Percentiles rank a stretch among this genome's conserved stretches.
Evolutionary conservation across 2,888 invertebrate genomes (phyloP).

Genomic region (Lasiommata megera): DNA sequence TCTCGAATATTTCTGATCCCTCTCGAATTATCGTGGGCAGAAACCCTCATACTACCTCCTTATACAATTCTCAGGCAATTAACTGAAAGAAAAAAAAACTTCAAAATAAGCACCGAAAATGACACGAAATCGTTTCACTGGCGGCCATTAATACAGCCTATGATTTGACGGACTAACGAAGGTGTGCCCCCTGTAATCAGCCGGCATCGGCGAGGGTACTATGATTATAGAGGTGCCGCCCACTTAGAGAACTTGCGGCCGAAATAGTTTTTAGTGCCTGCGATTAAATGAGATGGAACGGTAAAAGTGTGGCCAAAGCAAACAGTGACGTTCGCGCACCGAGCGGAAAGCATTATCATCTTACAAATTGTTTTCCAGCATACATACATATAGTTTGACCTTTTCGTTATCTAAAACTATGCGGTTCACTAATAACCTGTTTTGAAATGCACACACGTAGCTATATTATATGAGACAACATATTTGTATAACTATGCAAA

Average conservation of each 20-base stretch:
- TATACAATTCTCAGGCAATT: slow-evolving; percentile 59
- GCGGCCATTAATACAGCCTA: slow-evolving; percentile 62
- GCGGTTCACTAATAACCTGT: too few species aligned
- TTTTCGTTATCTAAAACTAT: too few species aligned
- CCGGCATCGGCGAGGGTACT: slow-evolving; percentile 51
- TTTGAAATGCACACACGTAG: too few species aligned
- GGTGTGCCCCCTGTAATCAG: slow-evolving; percentile 71
- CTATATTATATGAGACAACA: too few species aligned
- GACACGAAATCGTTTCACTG: slow-evolving; percentile 64
- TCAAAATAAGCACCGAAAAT: slow-evolving; percentile 44
- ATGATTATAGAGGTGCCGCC: slow-evolving; percentile 77
- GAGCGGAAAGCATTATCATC: background rate
- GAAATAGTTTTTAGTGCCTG: slow-evolving; percentile 26
- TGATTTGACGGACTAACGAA: slow-evolving; percentile 77
- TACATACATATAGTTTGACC: too few species aligned
- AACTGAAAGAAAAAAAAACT: slow-evolving; percentile 46
- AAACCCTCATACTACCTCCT: background rate
- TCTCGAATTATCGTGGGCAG: too few species aligned
- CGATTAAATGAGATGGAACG: slow-evolving; percentile 23
- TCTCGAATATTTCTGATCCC: too few species aligned
- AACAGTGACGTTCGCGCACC: background rate
- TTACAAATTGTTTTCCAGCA: too few species aligned
- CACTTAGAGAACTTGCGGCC: slow-evolving; percentile 38
- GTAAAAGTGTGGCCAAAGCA: slow-evolving; percentile 4
- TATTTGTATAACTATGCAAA: too few species aligned